Evolutionary conservation across 2,113 vertebrate genomes (phyloP), one percentile per base, ranked within the genome.

Genomic region (Rhea americana): DNA sequence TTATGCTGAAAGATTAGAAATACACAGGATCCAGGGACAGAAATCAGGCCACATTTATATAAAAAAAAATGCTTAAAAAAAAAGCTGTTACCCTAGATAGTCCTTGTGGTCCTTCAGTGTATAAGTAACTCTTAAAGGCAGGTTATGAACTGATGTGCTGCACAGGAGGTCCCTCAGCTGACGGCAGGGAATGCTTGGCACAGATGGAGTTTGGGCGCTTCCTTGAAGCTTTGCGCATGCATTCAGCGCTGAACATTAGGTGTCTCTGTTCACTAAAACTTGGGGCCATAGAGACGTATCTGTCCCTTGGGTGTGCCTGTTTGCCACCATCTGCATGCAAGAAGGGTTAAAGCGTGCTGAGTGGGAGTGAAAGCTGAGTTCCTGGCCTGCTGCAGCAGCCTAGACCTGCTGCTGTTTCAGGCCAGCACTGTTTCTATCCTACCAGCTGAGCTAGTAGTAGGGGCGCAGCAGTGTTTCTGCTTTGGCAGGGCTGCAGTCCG

Each of bases 251-350:
- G 71, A 45, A 89, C 85, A 68, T 94, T 85, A 91, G 94, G 71
- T 90, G 95, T 95, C 93, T 92, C 91, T 91, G 45, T 76, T 95
- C 53, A 9, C 78, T 82, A 88, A 66, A 37, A 51, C 14, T 7
- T 30, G 25, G 18, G 4, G 32, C 28, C 11, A 11, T 4, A 13
- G n/a, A 21, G 17, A 35, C 2, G 12, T 8, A 26, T 26, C 28
- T 66, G 51, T 7, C 37, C 22, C 19, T 20, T 12, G 6, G 9
- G 53, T 18, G 25, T 53, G 24, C 16, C 67, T 25, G 21, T 70
- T 41, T 76, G 65, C 59, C 16, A 2, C 14, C 68, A 1, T n/a
- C 86, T 16, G 80, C 48, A 9, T 6, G 1, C 3, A 1, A 32
- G 20, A 24, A 51, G 21, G 1, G 4, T 25, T 56, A 56, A 30